A percentile compares a stretch with the other conserved stretches of the same genome.
These are phyloP conservation scores for Coracopsis vasa DNA, from an alignment of 2,113 vertebrate species.

Conservation along the genomic window DNA sequence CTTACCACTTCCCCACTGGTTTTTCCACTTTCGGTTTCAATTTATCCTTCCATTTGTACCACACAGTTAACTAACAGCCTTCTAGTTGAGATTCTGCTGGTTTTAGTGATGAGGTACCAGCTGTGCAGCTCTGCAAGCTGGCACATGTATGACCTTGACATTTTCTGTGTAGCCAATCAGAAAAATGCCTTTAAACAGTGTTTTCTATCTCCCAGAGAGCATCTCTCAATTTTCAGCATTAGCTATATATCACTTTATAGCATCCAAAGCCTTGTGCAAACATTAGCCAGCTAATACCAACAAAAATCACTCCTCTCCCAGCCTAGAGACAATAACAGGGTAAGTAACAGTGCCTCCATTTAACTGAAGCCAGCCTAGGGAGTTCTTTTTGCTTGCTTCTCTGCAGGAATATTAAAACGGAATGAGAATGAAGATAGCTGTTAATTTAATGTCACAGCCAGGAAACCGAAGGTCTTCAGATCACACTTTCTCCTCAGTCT, in stretches of 20 bases:
- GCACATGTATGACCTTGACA: background rate
- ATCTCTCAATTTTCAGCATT: background rate
- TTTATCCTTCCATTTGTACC: slow-evolving; percentile 40
- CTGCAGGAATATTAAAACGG: slow-evolving; percentile 41
- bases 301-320: background rate
- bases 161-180: background rate
- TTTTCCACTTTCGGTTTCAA: background rate
- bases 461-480: slow-evolving; percentile 25
- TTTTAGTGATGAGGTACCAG: slow-evolving; percentile 28
- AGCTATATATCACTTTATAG: background rate
- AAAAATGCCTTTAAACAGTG: background rate
- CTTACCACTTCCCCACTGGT: background rate
- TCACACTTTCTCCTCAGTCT: slow-evolving; percentile 5
- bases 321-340: background rate
- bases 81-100: background rate
- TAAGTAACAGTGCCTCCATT: background rate
- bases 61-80: background rate
- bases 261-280: background rate
- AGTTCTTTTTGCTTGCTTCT: slow-evolving; percentile 18
- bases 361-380: background rate
- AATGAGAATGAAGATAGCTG: slow-evolving; percentile 34
- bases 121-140: slow-evolving; percentile 42
- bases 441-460: slow-evolving; percentile 15
- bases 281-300: background rate
- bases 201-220: background rate